These are phyloP conservation scores for Apis cerana DNA, from an alignment of 1,140 invertebrate genomes.

Conservation along the genomic window DNA sequence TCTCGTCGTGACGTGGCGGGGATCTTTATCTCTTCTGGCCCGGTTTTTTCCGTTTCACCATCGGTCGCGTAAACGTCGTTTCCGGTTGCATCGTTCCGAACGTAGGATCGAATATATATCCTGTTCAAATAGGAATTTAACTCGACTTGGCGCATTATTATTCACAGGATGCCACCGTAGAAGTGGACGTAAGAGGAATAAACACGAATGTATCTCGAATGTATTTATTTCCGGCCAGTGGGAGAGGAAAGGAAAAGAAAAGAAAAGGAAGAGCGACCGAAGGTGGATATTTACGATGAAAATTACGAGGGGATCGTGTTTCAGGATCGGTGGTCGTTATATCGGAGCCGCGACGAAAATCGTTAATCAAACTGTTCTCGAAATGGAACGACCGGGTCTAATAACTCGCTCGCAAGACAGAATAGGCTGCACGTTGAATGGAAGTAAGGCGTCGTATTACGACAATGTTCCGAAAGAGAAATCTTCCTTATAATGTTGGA, in stretches of 20 bases:
- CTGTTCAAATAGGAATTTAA: background rate
- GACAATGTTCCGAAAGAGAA: constrained; percentile 54
- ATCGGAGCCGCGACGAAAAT: constrained; percentile 43
- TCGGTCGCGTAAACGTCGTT: constrained; percentile 29
- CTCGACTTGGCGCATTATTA: constrained; percentile 17
- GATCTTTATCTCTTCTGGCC: constrained; percentile 20
- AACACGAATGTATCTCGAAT: constrained; percentile 5
- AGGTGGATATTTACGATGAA: constrained; percentile 39
- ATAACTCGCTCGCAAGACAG: constrained; percentile 57
- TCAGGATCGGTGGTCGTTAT: constrained; percentile 30
- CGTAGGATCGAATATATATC: too few relatives aligned
- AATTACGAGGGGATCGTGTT: constrained; percentile 36
- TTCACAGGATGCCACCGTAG: background rate
- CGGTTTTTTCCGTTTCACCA: constrained; percentile 10
- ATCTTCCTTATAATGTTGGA: constrained; percentile 59
- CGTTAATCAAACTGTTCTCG: constrained; percentile 58
- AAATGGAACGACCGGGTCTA: constrained; percentile 50
- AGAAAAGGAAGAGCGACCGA: background rate
- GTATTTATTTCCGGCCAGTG: background rate
- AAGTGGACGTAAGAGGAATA: constrained; percentile 1
- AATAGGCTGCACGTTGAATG: constrained; percentile 59
- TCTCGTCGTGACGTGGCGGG: constrained; percentile 16
- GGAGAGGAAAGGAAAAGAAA: too few relatives aligned
- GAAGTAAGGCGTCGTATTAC: constrained; percentile 61
- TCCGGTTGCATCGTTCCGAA: constrained; percentile 1